Conservation (phyloP, 2,797 vertebrate species). For the Artibeus jamaicensis region DNA sequence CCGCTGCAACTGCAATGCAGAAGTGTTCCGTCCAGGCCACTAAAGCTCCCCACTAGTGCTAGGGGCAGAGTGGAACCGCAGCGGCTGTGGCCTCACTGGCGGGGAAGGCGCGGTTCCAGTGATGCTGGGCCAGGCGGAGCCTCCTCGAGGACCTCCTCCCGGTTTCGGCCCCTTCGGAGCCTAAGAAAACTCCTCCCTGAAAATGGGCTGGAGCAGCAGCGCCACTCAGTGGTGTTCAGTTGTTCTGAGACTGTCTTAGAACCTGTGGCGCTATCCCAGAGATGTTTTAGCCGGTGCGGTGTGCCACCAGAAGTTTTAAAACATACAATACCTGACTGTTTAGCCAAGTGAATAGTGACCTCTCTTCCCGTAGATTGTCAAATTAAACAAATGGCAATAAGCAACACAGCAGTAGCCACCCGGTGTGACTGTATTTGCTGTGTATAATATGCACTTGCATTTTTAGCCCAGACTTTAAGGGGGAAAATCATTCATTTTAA, state of each 20-base stretch:
- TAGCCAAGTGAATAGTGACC: too few relatives aligned
- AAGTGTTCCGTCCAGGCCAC: not conserved
- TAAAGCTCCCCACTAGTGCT: fast-evolving
- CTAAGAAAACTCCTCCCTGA: not conserved
- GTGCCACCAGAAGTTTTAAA: not conserved
- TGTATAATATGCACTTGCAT: too few relatives aligned
- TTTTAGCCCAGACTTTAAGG: too few relatives aligned
- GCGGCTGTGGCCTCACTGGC: fast-evolving
- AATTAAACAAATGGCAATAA: not conserved
- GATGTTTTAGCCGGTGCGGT: not conserved
- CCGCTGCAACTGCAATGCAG: fast-evolving
- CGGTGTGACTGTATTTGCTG: not conserved
- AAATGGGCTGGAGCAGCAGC: not conserved
- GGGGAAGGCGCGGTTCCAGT: not conserved
- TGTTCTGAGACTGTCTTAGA: not conserved
- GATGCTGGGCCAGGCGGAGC: not conserved
- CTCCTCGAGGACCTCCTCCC: fast-evolving
- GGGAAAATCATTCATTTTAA: too few relatives aligned
- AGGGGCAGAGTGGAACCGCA: fast-evolving
- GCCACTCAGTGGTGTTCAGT: not conserved
- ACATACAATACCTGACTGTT: not conserved
- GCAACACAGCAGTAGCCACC: not conserved
- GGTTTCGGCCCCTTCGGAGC: not conserved
- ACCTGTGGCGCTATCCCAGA: fast-evolving
- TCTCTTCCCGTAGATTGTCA: not conserved